Percentiles rank a stretch among this genome's conserved stretches.
phyloP scores from a whole-genome alignment of 2,113 vertebrate species.

The Amblyopsis rosae region DNA sequence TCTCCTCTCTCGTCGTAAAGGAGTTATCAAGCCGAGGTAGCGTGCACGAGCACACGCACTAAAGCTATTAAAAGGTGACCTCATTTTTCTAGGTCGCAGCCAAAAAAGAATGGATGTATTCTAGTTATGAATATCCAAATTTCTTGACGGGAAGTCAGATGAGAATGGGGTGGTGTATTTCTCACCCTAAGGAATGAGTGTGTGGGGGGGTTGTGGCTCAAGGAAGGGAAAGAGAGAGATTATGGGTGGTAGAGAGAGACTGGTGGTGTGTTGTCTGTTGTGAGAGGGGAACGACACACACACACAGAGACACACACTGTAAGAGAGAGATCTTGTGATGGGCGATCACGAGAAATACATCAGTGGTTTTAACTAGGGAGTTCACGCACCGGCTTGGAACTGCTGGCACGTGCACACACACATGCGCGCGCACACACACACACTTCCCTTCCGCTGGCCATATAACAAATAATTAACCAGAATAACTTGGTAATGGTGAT shows the following conservation, averaged over 20 bases:
- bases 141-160: slow-evolving; percentile 59
- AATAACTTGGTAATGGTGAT: too few relatives aligned
- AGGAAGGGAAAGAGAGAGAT: slow-evolving; percentile 29
- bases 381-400: slow-evolving; percentile 13
- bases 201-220: slow-evolving; percentile 29
- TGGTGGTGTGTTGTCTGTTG: slow-evolving; percentile 58
- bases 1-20: slow-evolving; percentile 41
- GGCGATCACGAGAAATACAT: slow-evolving; percentile 77
- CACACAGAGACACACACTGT: slow-evolving; percentile 30
- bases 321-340: slow-evolving; percentile 71
- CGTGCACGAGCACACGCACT: slow-evolving; percentile 5
- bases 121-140: slow-evolving; percentile 71
- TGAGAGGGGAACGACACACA: slow-evolving; percentile 53
- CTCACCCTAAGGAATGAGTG: slow-evolving; percentile 44
- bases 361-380: slow-evolving; percentile 47
- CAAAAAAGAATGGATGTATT: slow-evolving; percentile 71
- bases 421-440: background rate
- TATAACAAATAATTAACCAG: too few relatives aligned
- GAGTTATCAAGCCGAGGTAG: slow-evolving; percentile 59
- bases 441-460: too few relatives aligned
- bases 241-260: slow-evolving; percentile 50
- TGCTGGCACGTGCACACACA: slow-evolving; percentile 1
- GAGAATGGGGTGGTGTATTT: slow-evolving; percentile 60
- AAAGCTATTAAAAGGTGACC: slow-evolving; percentile 74
- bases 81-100: slow-evolving; percentile 75